Base-by-base conservation (phyloP, 2,888 invertebrate species). In the Thecocarcelia acutangulata region DNA sequence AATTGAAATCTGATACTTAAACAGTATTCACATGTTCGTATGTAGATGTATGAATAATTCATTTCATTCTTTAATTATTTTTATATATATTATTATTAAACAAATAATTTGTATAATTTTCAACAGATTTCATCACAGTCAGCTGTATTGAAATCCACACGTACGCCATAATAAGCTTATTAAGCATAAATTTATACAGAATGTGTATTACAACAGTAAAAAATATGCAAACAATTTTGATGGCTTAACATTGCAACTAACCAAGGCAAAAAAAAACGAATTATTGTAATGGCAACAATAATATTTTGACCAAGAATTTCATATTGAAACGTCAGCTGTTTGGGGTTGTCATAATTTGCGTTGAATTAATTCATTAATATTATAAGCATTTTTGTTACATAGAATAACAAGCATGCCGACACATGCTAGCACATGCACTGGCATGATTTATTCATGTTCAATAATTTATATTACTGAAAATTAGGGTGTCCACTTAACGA, bases 311-410 rank as follows among this genome's bases (percentile, higher is more conserved):
- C 64, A 50, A 42, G 9, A 72, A 50, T 77, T 64, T 77, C 33
- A 70, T 56, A 50, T 70, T 56, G 40, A 64, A 70, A 64, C 17
- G 58, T 72, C 72, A 72, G 70, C 78, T 78, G 64, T 56, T 58
- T 64, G 77, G 40, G 77, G 64, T 52, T 64, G 37, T 48, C 46
- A 13, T 70, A 63, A 61, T 69, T 48, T 24, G 19, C 15, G 48
- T 58, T 77, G 40, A 77, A 77, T 70, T 15, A 58, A 64, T 78
- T 56, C 28, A 72, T 78, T 78, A 63, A 63, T 56, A 48, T 63
- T 46, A 21, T n/a, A 59, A 24, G 11, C 19, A 50, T 40, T 15
- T 12, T 21, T 70, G 46, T 12, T 21, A 37, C 12, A n/a, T n/a
- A n/a, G n/a, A n/a, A n/a, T n/a, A 24, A 2, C 13, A 33, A 33